These are phyloP conservation scores for Darevskia nairensis DNA, from an alignment of 2,797 vertebrate species.

Conservation along the genomic window DNA sequence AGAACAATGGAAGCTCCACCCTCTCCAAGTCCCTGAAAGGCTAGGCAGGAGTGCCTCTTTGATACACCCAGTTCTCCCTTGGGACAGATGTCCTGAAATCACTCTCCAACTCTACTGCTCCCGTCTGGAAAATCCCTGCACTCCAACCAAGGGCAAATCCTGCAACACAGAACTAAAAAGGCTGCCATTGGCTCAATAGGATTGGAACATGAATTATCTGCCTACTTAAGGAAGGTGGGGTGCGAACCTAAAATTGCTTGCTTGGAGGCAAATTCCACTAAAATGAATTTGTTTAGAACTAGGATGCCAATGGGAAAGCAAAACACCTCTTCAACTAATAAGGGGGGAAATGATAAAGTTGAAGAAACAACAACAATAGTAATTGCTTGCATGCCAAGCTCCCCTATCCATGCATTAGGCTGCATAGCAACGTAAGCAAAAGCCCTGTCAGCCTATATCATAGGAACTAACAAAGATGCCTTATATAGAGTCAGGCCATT, in stretches of 20 bases:
- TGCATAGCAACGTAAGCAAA: too few species aligned
- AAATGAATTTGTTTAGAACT: not conserved
- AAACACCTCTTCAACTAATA: not conserved
- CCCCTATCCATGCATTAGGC: too few species aligned
- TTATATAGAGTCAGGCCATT: too few species aligned
- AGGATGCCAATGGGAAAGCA: not conserved
- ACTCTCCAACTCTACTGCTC: not conserved
- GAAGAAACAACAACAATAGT: not conserved
- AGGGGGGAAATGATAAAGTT: not conserved
- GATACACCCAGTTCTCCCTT: not conserved
- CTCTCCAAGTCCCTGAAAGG: not conserved
- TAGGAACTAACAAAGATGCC: too few species aligned
- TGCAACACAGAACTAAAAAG: not conserved
- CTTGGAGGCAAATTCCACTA: not conserved
- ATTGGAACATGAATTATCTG: not conserved
- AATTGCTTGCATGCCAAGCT: not conserved
- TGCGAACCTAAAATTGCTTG: not conserved
- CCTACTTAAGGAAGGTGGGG: not conserved
- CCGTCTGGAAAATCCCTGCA: not conserved
- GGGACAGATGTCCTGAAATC: not conserved
- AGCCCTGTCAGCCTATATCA: too few species aligned
- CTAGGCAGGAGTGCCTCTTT: constrained; percentile 3
- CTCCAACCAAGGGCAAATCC: not conserved
- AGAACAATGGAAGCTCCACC: constrained; percentile 26
- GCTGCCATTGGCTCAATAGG: not conserved